phyloP scores from a whole-genome alignment of 2,113 vertebrate species.

The Merops nubicus region DNA sequence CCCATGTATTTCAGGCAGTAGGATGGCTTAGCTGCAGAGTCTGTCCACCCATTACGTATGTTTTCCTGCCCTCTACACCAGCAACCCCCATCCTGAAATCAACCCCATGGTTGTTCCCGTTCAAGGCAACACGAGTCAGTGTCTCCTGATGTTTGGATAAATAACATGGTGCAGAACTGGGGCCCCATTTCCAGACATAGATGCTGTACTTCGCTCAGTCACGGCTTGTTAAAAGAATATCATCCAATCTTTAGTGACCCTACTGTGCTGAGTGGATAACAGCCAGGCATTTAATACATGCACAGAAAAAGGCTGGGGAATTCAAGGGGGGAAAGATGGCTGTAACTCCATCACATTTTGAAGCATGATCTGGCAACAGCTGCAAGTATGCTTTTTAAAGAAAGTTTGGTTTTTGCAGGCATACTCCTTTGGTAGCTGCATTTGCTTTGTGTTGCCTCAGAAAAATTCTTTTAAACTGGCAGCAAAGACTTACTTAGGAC shows the following conservation, averaged over 20 bases:
- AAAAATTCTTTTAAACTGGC: conserved; percentile 32
- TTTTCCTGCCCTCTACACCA: background rate
- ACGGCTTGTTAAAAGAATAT: background rate
- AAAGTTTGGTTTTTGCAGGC: background rate
- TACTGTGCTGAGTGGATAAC: background rate
- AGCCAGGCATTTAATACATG: background rate
- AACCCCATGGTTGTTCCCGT: fast-evolving
- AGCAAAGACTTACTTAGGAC: conserved; percentile 44
- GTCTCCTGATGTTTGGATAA: background rate
- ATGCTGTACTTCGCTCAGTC: background rate
- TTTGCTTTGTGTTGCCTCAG: background rate
- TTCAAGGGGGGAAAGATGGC: background rate
- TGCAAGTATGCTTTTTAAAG: background rate
- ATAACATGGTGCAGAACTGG: background rate
- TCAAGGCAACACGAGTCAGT: fast-evolving
- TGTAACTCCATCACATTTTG: background rate
- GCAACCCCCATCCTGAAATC: background rate
- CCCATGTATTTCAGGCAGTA: fast-evolving
- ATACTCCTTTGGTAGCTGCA: background rate
- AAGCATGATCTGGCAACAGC: background rate
- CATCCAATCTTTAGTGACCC: background rate
- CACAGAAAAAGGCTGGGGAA: background rate
- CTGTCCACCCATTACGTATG: fast-evolving
- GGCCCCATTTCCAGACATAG: fast-evolving
- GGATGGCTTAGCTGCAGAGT: background rate